Conservation (phyloP, 2,888 invertebrate species). For the Fragum fragum region DNA sequence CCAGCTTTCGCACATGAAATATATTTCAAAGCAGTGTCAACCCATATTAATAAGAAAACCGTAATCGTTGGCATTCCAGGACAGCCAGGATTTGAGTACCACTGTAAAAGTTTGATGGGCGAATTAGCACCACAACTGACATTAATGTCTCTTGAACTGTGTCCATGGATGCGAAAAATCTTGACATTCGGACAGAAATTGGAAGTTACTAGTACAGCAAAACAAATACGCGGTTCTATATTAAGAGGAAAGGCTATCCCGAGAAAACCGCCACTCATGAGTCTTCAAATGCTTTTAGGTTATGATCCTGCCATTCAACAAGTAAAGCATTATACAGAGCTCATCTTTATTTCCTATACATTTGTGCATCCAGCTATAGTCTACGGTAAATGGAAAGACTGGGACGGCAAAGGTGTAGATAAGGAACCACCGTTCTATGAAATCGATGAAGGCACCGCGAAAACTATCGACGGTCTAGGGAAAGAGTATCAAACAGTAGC, state of each 20-base stretch:
- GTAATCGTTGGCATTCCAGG: slow-evolving; percentile 80
- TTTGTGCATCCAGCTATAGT: slow-evolving; percentile 76
- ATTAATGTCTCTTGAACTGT: slow-evolving; percentile 77
- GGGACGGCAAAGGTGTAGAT: slow-evolving; percentile 73
- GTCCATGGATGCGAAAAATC: slow-evolving; percentile 79
- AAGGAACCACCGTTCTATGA: slow-evolving; percentile 73
- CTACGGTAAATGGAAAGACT: slow-evolving; percentile 77
- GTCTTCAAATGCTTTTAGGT: slow-evolving; percentile 72
- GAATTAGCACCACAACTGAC: slow-evolving; percentile 63
- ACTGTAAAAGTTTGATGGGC: slow-evolving; percentile 72
- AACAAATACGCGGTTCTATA: slow-evolving; percentile 69
- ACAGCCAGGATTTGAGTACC: slow-evolving; percentile 81
- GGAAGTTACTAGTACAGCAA: slow-evolving; percentile 67
- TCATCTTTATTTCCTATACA: slow-evolving; percentile 71
- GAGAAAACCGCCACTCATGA: slow-evolving; percentile 70
- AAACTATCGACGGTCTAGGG: slow-evolving; percentile 63
- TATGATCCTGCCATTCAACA: slow-evolving; percentile 68
- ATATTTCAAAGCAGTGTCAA: slow-evolving; percentile 76
- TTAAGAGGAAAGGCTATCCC: slow-evolving; percentile 69
- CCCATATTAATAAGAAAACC: slow-evolving; percentile 72
- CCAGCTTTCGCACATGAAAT: slow-evolving; percentile 77
- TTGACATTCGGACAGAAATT: slow-evolving; percentile 74
- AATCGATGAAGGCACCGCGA: slow-evolving; percentile 66
- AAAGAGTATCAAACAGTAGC: slow-evolving; percentile 68
- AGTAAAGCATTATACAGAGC: slow-evolving; percentile 72